A percentile compares a stretch with the other conserved stretches of the same genome.
phyloP scores from a whole-genome alignment of 2,888 invertebrate species.

The Beris morrisii region DNA sequence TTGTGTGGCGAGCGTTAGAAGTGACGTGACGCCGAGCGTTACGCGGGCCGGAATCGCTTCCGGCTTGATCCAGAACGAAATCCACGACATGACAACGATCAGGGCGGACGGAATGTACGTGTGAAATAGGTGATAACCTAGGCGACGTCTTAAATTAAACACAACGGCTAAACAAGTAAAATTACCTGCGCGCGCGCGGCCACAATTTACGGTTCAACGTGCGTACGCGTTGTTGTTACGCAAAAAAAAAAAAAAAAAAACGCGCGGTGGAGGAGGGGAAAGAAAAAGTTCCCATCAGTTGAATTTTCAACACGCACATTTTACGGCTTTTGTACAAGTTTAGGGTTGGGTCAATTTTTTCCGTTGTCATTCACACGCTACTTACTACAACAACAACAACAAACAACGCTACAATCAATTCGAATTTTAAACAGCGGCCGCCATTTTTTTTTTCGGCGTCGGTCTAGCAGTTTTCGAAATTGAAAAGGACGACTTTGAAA shows the following conservation, averaged over 20 bases:
- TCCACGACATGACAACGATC: slow-evolving; percentile 96
- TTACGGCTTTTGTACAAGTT: slow-evolving; percentile 12
- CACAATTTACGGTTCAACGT: slow-evolving; percentile 49
- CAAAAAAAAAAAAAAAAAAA: not conserved
- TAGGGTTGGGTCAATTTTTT: slow-evolving; percentile 11
- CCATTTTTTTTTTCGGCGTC: too few species aligned
- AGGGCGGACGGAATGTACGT: slow-evolving; percentile 92
- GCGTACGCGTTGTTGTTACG: slow-evolving; percentile 15
- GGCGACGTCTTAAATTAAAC: slow-evolving; percentile 82
- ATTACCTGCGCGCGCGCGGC: slow-evolving; percentile 61
- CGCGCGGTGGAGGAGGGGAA: not conserved
- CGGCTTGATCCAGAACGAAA: slow-evolving; percentile 94
- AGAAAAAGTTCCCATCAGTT: too few species aligned
- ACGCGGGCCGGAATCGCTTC: slow-evolving; percentile 93
- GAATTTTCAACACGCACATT: too few species aligned
- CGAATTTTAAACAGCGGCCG: too few species aligned
- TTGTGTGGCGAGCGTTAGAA: slow-evolving; percentile 86
- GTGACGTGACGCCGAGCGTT: slow-evolving; percentile 87
- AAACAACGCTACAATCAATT: too few species aligned
- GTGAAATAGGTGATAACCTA: slow-evolving; percentile 91
- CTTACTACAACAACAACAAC: too few species aligned
- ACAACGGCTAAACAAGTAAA: slow-evolving; percentile 91
- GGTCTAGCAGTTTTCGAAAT: too few species aligned
- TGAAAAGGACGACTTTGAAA: too few species aligned
- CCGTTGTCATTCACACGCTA: not conserved